Percentiles rank a stretch among this genome's conserved stretches.
Evolutionary conservation across 92 coral and sea anemone species (phyloP).

Genomic region (Porites cylindrica): DNA sequence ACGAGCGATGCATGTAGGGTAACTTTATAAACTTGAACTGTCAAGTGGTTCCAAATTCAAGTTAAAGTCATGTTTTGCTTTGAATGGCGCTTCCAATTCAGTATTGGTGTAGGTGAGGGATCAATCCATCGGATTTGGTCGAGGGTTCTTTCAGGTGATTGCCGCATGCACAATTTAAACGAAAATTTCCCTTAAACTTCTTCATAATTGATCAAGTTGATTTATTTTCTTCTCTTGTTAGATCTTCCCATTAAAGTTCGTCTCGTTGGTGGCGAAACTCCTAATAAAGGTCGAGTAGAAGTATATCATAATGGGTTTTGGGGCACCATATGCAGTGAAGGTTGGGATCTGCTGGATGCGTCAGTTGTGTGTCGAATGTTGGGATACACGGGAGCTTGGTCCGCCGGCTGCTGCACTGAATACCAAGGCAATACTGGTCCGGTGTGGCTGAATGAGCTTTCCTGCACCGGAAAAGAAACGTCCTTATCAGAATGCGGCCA

Average conservation of each 20-base stretch:
- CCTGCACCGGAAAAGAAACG: conserved; percentile 19
- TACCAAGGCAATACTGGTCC: conserved; percentile 28
- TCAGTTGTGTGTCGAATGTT: conserved; percentile 34
- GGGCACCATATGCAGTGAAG: conserved; percentile 25
- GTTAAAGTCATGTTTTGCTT: no score
- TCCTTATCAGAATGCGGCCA: conserved; percentile 24
- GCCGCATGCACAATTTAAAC: no score
- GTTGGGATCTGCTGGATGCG: conserved; percentile 43
- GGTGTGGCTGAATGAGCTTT: conserved; percentile 18
- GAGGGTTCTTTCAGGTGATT: no score
- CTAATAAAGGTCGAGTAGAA: conserved; percentile 31
- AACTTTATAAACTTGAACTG: no score
- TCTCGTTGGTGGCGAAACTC: conserved; percentile 9
- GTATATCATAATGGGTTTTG: conserved; percentile 23
- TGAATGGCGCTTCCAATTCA: no score
- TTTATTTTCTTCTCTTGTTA: background rate
- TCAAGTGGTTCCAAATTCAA: no score
- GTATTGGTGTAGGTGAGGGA: no score
- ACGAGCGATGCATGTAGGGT: no score
- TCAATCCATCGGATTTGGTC: no score
- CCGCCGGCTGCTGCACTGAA: conserved; percentile 3
- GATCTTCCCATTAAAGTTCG: conserved; percentile 24
- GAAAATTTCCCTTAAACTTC: no score
- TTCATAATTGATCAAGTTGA: no score
- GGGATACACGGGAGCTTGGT: conserved; percentile 34